Conservation (phyloP, 2,888 invertebrate genomes). For the Dorcus hopei region DNA sequence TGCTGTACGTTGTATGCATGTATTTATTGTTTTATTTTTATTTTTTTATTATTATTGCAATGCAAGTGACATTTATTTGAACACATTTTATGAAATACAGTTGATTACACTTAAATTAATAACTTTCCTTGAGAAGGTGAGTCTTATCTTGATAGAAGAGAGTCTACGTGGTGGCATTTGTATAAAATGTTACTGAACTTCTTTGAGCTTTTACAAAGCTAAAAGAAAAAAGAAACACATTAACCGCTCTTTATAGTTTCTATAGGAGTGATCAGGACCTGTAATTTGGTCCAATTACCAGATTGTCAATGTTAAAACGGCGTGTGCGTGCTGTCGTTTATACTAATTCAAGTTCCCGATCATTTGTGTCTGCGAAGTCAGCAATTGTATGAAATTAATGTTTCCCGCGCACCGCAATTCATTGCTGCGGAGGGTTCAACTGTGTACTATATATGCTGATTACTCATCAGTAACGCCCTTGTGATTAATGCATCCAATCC, state of each 20-base stretch:
- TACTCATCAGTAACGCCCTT: constrained; percentile 46
- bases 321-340: constrained; percentile 32
- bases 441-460: constrained; percentile 39
- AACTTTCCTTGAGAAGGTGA: too few species aligned
- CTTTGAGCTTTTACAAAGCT: too few species aligned
- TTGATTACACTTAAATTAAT: too few species aligned
- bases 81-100: too few species aligned
- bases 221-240: too few species aligned
- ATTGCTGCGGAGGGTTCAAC: constrained; percentile 28
- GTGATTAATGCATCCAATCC: constrained; percentile 46
- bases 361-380: constrained; percentile 38
- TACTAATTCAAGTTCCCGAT: constrained; percentile 33
- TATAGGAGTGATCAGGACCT: constrained; percentile 8
- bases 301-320: constrained; percentile 38
- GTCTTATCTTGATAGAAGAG: too few species aligned
- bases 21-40: too few species aligned
- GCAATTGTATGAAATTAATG: constrained; percentile 43
- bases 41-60: too few species aligned
- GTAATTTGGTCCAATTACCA: constrained; percentile 37
- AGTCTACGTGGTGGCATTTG: too few species aligned
- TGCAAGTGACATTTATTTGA: too few species aligned
- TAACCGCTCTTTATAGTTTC: background rate
- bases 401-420: constrained; percentile 36
- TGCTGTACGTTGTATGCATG: too few species aligned
- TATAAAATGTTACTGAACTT: too few species aligned